Conservation (phyloP, 2,888 invertebrate genomes). For the Eupeodes latifasciatus region DNA sequence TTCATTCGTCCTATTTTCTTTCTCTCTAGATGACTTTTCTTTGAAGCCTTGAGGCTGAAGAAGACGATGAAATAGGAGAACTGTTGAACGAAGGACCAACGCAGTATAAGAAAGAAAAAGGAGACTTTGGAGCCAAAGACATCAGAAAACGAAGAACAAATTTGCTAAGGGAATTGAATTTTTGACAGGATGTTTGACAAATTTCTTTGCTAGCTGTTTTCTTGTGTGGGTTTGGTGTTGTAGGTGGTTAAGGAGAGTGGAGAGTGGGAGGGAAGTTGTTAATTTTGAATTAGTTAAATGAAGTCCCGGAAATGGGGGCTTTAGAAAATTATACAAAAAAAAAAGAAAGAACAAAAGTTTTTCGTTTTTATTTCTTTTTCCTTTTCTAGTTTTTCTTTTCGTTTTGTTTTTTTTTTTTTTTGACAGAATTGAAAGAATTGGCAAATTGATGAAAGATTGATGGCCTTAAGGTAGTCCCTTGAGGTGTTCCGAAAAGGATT, state of each 20-base stretch:
- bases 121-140: not conserved
- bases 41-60: constrained; percentile 53
- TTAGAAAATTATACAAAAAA: constrained; percentile 24
- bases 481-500: constrained; percentile 41
- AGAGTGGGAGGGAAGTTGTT: constrained; percentile 61
- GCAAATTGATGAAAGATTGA: constrained; percentile 62
- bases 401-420: not conserved
- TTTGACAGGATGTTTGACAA: constrained; percentile 75
- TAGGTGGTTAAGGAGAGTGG: not conserved
- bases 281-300: constrained; percentile 73
- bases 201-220: constrained; percentile 31
- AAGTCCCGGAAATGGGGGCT: constrained; percentile 64
- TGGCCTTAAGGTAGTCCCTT: constrained; percentile 30
- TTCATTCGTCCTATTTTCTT: constrained; percentile 16
- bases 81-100: constrained; percentile 31
- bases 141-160: constrained; percentile 21
- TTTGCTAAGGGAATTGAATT: constrained; percentile 71
- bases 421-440: constrained; percentile 4
- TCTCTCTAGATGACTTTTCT: constrained; percentile 56
- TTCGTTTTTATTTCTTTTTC: not conserved
- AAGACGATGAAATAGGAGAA: constrained; percentile 13
- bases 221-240: not conserved
- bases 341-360: not conserved
- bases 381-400: not conserved
- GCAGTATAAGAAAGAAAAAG: not conserved